Percentiles rank a stretch among this genome's conserved stretches.
phyloP scores from a whole-genome alignment of 2,113 vertebrate genomes.

The Sinocyclocheilus grahami region DNA sequence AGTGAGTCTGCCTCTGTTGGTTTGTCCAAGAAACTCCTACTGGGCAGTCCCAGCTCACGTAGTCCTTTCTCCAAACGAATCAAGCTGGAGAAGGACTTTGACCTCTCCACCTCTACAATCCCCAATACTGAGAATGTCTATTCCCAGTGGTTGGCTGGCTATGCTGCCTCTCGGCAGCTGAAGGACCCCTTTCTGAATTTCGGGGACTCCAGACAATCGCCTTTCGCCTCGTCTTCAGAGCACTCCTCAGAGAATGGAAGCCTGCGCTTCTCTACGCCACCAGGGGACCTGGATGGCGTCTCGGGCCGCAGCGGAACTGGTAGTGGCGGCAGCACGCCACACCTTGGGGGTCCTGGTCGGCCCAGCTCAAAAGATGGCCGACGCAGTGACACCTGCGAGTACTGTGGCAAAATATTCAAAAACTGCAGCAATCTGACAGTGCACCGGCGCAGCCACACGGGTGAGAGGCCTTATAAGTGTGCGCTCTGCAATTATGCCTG shows the following conservation, averaged over 20 bases:
- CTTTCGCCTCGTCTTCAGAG: slow-evolving; percentile 97
- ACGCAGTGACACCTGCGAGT: slow-evolving; percentile 99
- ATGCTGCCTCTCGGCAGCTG: slow-evolving; percentile 96
- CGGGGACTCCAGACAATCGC: slow-evolving; percentile 99
- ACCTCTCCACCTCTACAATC: slow-evolving; percentile 94
- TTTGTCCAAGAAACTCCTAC: slow-evolving; percentile 96
- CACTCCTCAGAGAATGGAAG: slow-evolving; percentile 99
- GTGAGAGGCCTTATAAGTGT: slow-evolving; percentile 99
- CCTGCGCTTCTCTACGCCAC: slow-evolving; percentile 98
- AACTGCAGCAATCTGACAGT: slow-evolving; percentile 99
- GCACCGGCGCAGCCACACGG: slow-evolving; percentile 99
- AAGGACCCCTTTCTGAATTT: slow-evolving; percentile 99
- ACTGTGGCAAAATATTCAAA: slow-evolving; percentile 99
- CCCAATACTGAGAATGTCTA: slow-evolving; percentile 99
- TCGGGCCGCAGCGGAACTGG: slow-evolving; percentile 97
- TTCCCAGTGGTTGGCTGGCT: slow-evolving; percentile 98
- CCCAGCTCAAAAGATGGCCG: slow-evolving; percentile 97
- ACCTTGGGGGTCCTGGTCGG: slow-evolving; percentile 93
- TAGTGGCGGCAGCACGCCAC: slow-evolving; percentile 97
- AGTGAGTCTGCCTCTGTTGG: slow-evolving; percentile 93
- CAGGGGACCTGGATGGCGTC: slow-evolving; percentile 95
- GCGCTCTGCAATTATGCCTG: no score
- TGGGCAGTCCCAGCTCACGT: slow-evolving; percentile 95
- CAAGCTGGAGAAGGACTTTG: slow-evolving; percentile 99
- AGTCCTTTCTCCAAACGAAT: slow-evolving; percentile 99